phyloP scores from a whole-genome alignment of 2,888 invertebrate species.

The Drosophila rellima region DNA sequence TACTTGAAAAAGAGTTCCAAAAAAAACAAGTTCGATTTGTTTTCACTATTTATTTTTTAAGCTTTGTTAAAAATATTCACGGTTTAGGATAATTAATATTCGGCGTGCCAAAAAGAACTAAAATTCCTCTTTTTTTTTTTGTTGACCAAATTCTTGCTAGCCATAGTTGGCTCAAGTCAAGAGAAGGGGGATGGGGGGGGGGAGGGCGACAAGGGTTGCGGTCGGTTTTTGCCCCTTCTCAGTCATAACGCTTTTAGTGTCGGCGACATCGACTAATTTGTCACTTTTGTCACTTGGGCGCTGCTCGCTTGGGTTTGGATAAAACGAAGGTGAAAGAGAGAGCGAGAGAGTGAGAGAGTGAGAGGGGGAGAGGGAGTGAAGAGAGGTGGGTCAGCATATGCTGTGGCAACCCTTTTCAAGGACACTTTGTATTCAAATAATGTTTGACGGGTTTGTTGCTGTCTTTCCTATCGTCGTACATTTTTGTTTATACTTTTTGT shows the following conservation, averaged over 20 bases:
- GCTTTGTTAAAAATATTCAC: background rate
- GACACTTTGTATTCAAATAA: conserved; percentile 81
- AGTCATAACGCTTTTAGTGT: conserved; percentile 68
- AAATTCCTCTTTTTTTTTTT: background rate
- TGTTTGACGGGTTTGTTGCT: conserved; percentile 64
- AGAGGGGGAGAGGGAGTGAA: background rate
- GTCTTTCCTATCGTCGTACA: conserved; percentile 15
- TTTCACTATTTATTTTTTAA: no score
- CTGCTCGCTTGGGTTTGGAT: conserved; percentile 11
- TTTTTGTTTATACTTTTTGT: no score
- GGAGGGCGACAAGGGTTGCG: conserved; percentile 37
- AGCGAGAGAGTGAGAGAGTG: background rate
- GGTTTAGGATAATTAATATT: background rate
- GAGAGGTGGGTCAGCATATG: conserved; percentile 28
- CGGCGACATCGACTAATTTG: conserved; percentile 80
- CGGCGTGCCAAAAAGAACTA: background rate
- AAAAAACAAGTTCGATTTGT: no score
- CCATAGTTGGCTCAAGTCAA: conserved; percentile 4
- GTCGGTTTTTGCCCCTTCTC: conserved; percentile 42
- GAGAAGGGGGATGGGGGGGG: background rate
- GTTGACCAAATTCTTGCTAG: conserved; percentile 25
- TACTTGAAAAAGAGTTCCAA: no score
- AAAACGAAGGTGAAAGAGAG: background rate
- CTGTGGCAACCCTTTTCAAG: conserved; percentile 72
- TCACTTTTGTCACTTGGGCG: conserved; percentile 78